A percentile compares a stretch with the other conserved stretches of the same genome.
phyloP scores from a whole-genome alignment of 2,113 vertebrate species.

The Herpailurus yagouaroundi region DNA sequence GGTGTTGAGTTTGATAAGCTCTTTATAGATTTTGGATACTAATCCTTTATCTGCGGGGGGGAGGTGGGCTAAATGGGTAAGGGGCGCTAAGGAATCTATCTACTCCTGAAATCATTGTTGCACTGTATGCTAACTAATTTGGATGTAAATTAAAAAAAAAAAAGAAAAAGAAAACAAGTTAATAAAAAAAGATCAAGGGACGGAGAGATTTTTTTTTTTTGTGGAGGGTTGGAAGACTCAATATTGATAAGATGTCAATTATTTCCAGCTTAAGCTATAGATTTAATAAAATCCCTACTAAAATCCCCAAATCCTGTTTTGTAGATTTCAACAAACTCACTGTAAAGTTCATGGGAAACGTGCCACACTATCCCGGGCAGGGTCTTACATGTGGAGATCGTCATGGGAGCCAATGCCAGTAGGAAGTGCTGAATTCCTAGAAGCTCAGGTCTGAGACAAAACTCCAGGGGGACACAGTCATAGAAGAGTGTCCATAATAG shows the following conservation, averaged over 20 bases:
- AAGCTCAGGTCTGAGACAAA: background rate
- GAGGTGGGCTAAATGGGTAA: too few species aligned
- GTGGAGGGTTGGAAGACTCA: background rate
- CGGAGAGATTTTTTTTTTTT: background rate
- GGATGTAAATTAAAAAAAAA: too few species aligned
- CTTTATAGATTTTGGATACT: too few species aligned
- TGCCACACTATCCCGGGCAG: background rate
- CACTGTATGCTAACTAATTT: too few species aligned
- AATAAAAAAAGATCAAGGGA: background rate
- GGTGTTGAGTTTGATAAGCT: too few species aligned
- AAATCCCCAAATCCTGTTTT: background rate
- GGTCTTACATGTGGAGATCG: fast-evolving
- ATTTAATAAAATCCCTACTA: background rate
- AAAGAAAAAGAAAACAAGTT: too few species aligned
- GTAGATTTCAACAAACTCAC: background rate
- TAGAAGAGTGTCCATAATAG: too few species aligned
- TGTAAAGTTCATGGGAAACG: background rate
- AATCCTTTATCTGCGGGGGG: too few species aligned
- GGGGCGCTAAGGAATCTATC: too few species aligned
- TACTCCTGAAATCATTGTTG: too few species aligned
- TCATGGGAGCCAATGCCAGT: fast-evolving
- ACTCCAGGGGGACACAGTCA: background rate
- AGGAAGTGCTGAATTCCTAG: background rate
- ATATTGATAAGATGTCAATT: background rate
- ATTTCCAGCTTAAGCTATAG: background rate